phyloP scores from a whole-genome alignment of 1,140 invertebrate genomes.

The Bathynomus jamesi region DNA sequence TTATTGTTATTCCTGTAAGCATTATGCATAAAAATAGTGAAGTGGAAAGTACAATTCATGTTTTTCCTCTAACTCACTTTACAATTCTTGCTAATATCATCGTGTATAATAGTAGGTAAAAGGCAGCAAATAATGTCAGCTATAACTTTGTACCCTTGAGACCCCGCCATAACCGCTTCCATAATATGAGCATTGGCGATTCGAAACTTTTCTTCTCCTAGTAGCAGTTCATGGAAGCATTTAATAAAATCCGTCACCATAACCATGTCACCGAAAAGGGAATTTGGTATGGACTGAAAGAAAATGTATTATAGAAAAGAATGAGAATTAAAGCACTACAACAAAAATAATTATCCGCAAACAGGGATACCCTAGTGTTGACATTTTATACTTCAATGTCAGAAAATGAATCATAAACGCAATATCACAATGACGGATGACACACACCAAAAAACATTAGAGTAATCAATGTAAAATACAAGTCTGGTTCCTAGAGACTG shows the following conservation, averaged over 20 bases:
- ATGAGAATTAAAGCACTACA: background rate
- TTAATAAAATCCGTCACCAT: conserved; percentile 15
- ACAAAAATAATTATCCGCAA: background rate
- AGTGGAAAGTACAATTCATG: no score
- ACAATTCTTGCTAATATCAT: conserved; percentile 2
- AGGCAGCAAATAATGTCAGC: conserved; percentile 4
- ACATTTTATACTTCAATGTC: no score
- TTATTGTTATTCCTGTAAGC: no score
- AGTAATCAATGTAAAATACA: no score
- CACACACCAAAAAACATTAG: no score
- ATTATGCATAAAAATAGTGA: no score
- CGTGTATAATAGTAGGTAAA: conserved; percentile 13
- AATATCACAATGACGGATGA: no score
- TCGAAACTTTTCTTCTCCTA: conserved; percentile 3
- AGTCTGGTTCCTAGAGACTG: no score
- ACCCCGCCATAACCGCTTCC: conserved; percentile 7
- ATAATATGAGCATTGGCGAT: conserved; percentile 5
- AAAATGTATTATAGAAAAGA: no score
- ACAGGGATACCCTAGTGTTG: no score
- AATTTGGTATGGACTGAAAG: background rate
- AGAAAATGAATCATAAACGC: no score
- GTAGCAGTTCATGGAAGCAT: conserved; percentile 14
- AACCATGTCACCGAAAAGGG: conserved; percentile 8
- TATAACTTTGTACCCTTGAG: conserved; percentile 9
- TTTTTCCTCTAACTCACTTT: no score